Conservation (phyloP, 2,113 vertebrate genomes). For the Geococcyx californianus region DNA sequence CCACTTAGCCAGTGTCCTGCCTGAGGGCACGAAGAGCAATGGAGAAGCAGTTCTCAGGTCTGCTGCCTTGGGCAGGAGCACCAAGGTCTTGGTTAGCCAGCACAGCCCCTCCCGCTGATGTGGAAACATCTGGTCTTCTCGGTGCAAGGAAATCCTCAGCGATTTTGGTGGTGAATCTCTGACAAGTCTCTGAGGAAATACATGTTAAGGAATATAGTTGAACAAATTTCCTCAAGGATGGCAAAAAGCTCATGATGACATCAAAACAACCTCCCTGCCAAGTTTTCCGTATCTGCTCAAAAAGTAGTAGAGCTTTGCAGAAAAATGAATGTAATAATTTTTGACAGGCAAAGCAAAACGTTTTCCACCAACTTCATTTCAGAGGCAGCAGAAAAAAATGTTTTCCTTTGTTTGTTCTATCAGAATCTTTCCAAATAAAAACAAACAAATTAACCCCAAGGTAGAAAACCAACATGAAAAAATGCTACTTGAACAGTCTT, state of each 20-base stretch:
- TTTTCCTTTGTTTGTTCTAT: neutral
- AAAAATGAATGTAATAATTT: slow-evolving; percentile 5
- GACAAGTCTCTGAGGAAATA: neutral
- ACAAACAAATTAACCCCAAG: neutral
- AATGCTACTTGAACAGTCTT: neutral
- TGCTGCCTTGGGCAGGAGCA: neutral
- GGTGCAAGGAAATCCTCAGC: neutral
- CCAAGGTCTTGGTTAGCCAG: neutral
- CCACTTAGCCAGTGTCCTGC: neutral
- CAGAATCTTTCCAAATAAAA: slow-evolving; percentile 22
- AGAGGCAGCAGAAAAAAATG: neutral
- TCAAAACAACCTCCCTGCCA: neutral
- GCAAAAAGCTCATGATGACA: neutral
- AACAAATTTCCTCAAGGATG: neutral
- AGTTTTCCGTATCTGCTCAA: neutral
- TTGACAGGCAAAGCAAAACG: slow-evolving; percentile 29
- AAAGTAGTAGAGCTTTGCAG: neutral
- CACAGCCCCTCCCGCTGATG: neutral
- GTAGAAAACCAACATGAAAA: neutral
- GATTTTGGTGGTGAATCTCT: neutral
- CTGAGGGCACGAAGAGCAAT: neutral
- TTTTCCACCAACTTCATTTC: slow-evolving; percentile 16
- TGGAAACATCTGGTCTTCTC: neutral
- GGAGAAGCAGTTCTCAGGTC: neutral
- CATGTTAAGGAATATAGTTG: neutral